Percentiles rank a stretch among this genome's conserved stretches.
Conservation (phyloP, 1,140 invertebrate species). For the Callitettix versicolor region DNA sequence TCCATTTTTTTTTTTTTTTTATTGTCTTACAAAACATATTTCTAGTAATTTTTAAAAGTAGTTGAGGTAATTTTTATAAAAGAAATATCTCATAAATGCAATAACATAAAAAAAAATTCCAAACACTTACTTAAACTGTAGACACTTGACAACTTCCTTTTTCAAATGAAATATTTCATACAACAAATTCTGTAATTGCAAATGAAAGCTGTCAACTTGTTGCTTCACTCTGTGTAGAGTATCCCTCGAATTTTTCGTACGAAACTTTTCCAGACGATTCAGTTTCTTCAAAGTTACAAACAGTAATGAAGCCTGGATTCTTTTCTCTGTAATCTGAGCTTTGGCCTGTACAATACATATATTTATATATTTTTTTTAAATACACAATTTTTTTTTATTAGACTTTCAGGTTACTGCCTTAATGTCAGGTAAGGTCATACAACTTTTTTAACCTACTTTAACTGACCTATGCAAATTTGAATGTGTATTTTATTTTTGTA, state of each 20-base stretch:
- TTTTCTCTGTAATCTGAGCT: constrained; percentile 49
- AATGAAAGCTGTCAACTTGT: constrained; percentile 77
- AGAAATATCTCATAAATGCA: too few species aligned
- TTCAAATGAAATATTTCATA: constrained; percentile 90
- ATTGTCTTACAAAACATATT: too few species aligned
- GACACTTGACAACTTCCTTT: constrained; percentile 86
- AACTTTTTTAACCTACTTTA: background rate
- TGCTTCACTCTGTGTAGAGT: constrained; percentile 66
- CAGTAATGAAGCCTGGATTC: constrained; percentile 58
- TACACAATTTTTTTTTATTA: background rate
- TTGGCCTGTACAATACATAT: constrained; percentile 40
- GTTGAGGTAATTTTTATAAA: too few species aligned
- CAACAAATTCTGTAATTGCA: constrained; percentile 87
- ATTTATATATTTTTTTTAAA: constrained; percentile 20
- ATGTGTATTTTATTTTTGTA: background rate
- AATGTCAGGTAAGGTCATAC: background rate
- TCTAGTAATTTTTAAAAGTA: too few species aligned
- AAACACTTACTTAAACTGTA: constrained; percentile 70
- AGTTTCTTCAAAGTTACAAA: constrained; percentile 77
- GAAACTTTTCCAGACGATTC: constrained; percentile 81
- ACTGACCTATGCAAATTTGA: background rate
- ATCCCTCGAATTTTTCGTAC: constrained; percentile 70
- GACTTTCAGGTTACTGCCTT: too few species aligned
- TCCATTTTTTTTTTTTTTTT: too few species aligned
- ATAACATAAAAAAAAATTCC: background rate